Evolutionary conservation across 2,797 vertebrate genomes (phyloP).

Genomic region (Cephalopachus bancanus): DNA sequence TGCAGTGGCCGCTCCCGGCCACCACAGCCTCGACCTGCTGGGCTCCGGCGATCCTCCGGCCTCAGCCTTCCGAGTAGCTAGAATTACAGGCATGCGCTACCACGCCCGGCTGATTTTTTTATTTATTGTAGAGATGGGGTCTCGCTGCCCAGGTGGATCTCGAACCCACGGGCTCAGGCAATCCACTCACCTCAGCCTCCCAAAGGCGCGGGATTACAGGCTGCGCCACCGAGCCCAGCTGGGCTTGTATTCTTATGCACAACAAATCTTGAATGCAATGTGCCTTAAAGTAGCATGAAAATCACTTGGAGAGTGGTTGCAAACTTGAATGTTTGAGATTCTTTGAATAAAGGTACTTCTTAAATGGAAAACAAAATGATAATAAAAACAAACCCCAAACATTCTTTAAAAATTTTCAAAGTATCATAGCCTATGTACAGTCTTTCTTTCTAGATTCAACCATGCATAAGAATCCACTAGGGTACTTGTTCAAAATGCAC

Average conservation of each 20-base stretch:
- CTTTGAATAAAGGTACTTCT: not conserved
- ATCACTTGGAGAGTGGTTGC: conserved; percentile 23
- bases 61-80: no score
- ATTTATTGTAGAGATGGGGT: no score
- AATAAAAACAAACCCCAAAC: not conserved
- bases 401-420: conserved; percentile 1
- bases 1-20: no score
- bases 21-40: no score
- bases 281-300: conserved; percentile 57
- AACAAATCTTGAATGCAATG: conserved; percentile 11
- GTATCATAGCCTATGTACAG: not conserved
- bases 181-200: no score
- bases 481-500: not conserved
- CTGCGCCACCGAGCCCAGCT: no score
- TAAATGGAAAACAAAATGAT: conserved; percentile 37
- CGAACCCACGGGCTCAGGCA: no score
- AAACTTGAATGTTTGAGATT: conserved; percentile 51
- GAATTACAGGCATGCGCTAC: no score
- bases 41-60: no score
- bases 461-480: not conserved
- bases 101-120: no score
- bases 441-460: not conserved
- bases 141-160: no score
- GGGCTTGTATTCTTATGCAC: not conserved
- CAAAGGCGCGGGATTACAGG: no score